Evolutionary conservation across 2,113 vertebrate species (phyloP).

Genomic region (Piprites chloris): DNA sequence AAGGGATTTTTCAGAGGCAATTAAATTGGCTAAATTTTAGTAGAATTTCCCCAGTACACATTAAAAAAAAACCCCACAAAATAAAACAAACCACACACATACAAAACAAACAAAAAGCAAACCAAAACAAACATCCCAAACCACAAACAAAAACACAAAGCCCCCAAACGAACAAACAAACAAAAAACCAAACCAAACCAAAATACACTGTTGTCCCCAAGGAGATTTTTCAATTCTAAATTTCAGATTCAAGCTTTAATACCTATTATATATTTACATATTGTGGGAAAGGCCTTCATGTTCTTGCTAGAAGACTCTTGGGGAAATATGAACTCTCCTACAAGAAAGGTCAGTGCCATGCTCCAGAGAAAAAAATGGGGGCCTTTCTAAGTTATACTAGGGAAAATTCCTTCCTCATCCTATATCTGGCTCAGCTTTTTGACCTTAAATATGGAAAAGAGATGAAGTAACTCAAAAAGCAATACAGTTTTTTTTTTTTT

Average conservation of each 20-base stretch:
- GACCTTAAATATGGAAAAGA: not conserved
- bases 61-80: not conserved
- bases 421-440: not conserved
- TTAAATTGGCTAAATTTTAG: not conserved
- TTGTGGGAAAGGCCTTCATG: not conserved
- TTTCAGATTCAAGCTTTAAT: not conserved
- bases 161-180: too few relatives aligned
- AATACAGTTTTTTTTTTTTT: not conserved
- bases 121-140: too few relatives aligned
- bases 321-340: not conserved
- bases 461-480: not conserved
- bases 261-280: not conserved
- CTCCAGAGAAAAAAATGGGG: not conserved
- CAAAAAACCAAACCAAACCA: too few relatives aligned
- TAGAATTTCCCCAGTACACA: not conserved
- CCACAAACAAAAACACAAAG: too few relatives aligned
- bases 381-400: not conserved
- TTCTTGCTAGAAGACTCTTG: not conserved
- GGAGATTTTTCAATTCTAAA: not conserved
- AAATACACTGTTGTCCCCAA: not conserved
- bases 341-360: not conserved
- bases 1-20: not conserved
- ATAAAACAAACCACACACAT: too few relatives aligned
- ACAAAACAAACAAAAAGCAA: too few relatives aligned
- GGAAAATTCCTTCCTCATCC: not conserved